Evolutionary conservation across 2,888 invertebrate genomes (phyloP).

Genomic region (Argynnis bischoffii): DNA sequence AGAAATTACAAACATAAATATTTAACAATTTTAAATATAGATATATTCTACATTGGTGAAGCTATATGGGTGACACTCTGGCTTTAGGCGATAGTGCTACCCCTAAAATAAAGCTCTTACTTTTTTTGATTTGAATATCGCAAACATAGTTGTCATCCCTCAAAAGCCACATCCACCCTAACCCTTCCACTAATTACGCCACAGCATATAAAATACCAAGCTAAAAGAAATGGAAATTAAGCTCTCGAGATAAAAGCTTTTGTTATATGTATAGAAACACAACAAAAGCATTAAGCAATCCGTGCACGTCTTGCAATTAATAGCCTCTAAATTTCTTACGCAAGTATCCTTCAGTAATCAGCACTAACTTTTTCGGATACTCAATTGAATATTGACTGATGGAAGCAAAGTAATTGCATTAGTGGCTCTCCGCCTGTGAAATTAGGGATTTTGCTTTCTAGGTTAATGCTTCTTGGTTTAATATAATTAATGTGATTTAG

Average conservation of each 20-base stretch:
- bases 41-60: too few relatives aligned
- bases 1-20: too few relatives aligned
- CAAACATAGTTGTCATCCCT: too few relatives aligned
- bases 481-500: neutral
- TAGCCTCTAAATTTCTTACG: slow-evolving; percentile 26
- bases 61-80: too few relatives aligned
- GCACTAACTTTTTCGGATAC: slow-evolving; percentile 31
- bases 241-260: neutral
- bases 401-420: slow-evolving; percentile 18
- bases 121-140: too few relatives aligned
- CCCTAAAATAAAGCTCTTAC: too few relatives aligned
- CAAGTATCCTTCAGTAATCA: slow-evolving; percentile 37
- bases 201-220: too few relatives aligned
- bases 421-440: slow-evolving; percentile 3
- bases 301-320: slow-evolving; percentile 35
- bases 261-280: neutral
- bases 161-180: too few relatives aligned
- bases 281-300: slow-evolving; percentile 16
- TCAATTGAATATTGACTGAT: slow-evolving; percentile 33
- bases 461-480: neutral
- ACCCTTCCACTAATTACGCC: too few relatives aligned
- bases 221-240: too few relatives aligned
- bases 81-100: too few relatives aligned
- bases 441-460: slow-evolving; percentile 3
- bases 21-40: too few relatives aligned